Base-by-base conservation (phyloP, 2,113 vertebrate genomes). In the Odocoileus hemionus region DNA sequence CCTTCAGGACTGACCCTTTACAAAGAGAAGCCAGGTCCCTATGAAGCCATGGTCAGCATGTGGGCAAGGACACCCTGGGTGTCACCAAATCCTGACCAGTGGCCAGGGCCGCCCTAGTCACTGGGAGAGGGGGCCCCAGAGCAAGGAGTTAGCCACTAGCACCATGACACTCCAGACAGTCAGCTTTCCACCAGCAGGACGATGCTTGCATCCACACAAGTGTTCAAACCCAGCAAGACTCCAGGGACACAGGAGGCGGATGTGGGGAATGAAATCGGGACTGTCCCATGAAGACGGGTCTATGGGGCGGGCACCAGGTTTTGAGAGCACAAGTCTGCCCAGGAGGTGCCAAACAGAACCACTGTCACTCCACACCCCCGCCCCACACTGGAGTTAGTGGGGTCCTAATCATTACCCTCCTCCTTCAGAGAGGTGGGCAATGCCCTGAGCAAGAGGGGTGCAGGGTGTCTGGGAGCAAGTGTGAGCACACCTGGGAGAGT, bases 251-350 rank as follows among this genome's bases (percentile, higher is more conserved):
- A 15, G 11, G 23, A n/a, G 23, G 83, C 43, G 7, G 47, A 30
- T 1, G 0, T 3, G 1, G 28, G 12, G 28, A 45, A 43, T 54
- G 30, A 19, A 55, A 23, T 3, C 0, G 0, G 52, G 80, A 36
- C 45, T 2, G 1, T 9, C 36, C 6, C 3, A 5, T 16, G 39
- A 14, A 85, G 43, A 30, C 0, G 0, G 28, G 21, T 8, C 45
- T 89, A 8, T 7, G 52, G 10, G 57, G n/a, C 4, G 30, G 30
- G 19, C 19, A 36, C 19, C 79, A 54, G 30, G 21, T 36, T 21
- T 50, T 2, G 14, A n/a, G 47, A 43, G 25, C 55, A 4, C 33
- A 57, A 8, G 89, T 26, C 45, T 36, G 57, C 19, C 90, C 47
- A 13, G 2, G 45, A 14, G 19, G 67, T 17, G 17, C 14, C 43